Evolutionary conservation across 2,888 invertebrate species (phyloP), one percentile per base, ranked within the genome.

Genomic region (Drosophila mulleri): DNA sequence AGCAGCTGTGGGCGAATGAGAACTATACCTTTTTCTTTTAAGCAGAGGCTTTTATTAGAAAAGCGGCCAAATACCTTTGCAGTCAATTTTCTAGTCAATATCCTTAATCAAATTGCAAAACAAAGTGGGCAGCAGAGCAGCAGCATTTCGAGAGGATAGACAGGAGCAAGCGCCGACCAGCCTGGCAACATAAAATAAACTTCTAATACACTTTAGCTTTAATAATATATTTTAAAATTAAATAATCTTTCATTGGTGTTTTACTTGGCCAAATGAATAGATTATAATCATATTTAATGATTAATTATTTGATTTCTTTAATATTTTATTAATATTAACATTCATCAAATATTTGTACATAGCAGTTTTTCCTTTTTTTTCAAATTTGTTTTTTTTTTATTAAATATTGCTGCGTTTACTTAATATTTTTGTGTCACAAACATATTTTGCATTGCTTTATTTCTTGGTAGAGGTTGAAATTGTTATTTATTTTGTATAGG

Each of bases 1-100:
- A 37, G 35, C 52, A 37, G 35, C 37, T 35, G 16, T 52, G 8
- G 16, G 35, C 18, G 52, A 4, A 52, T 39, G 23, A 3, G 39
- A 23, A 12, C 39, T 26, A 26, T 39, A 7, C 54, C 16, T 39
- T 39, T 23, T 56, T 18, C 42, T n/a, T 5, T 42, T 42, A 18
- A 5, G 18, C 32, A 14, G 8, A 0, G 42, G 14, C 20, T 57
- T 20, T 32, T 32, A 42, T 57, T 20, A 2, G 32, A 44, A 44
- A 16, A 11, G 42, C 39, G 16, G 16, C 20, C 32, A 11, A 16
- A 42, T 57, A 32, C 44, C 57, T 44, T 35, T 1, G n/a, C 42
- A 57, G 44, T 20, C 57, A 57, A 57, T 57, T 57, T 44, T 35
- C 32, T 39, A 57, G 23, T 32, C 57, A 57, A 57, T 57, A 45